Base-by-base conservation (phyloP, 2,888 invertebrate genomes). In the Chymomyza caudatula region DNA sequence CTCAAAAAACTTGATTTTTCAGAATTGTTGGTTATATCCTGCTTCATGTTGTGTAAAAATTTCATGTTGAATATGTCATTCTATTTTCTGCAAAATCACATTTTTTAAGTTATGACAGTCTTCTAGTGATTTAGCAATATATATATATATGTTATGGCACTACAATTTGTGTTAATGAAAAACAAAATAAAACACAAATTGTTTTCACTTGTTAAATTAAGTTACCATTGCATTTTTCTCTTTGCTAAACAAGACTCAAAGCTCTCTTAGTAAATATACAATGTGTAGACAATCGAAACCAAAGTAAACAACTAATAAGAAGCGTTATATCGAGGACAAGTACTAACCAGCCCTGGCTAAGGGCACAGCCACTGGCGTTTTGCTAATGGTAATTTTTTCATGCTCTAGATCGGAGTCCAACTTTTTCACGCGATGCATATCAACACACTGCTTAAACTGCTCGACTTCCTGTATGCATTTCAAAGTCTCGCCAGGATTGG, bases 401-500 rank as follows among this genome's bases (percentile, higher is more conserved):
- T n/a, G 15, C 42, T 79, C 76, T 0, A 76, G 55, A 53, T 73
- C 71, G 8, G 57, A 67, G 22, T 78, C 81, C 23, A 84, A 67
- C 44, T 77, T 84, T 53, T 77, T 78, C n/a, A 92, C 89, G 64
- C 93, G 92, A 76, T 92, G 91, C 75, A 90, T 86, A 85, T 92
- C 93, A 15, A 94, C 93, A 79, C 94, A 94, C 74, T 92, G 91
- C 58, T 92, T 91, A 87, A 94, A 94, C 67, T 92, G 92, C 79
- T 92, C 90, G 0, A 94, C 93, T 79, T 93, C 91, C 69, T 91
- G 91, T 1, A 93, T 91, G 89, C 94, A 94, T 66, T 91, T 91
- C 65, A 94, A 90, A 13, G 92, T 92, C 85, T 93, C 92, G 55
- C 91, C 91, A 4, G 92, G 92, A 91, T 94, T 87, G 4, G 91